Conservation (phyloP, 2,888 invertebrate species). For the Ellobium chinense region DNA sequence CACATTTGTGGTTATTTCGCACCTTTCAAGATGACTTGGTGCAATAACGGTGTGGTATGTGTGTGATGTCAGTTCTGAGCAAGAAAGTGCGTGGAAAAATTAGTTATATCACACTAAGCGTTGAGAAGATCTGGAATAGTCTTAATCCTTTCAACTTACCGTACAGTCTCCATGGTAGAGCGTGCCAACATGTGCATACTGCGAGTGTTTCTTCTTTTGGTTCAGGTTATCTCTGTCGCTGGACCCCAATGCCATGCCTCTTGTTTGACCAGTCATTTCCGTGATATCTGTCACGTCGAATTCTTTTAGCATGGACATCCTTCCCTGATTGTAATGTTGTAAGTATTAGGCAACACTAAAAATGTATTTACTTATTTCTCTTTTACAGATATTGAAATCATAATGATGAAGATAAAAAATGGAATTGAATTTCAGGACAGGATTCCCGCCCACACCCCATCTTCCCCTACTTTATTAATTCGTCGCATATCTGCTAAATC, state of each 20-base stretch:
- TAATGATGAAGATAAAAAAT: too few species aligned
- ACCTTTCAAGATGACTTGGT: too few species aligned
- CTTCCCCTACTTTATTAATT: neutral
- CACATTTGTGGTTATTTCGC: too few species aligned
- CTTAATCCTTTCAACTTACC: too few species aligned
- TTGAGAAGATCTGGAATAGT: too few species aligned
- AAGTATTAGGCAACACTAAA: neutral
- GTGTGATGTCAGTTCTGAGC: too few species aligned
- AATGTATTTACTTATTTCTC: neutral
- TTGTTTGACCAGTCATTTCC: neutral
- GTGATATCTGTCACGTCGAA: constrained; percentile 46
- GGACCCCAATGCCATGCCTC: neutral
- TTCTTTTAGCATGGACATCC: constrained; percentile 50
- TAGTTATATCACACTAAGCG: too few species aligned
- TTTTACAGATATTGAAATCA: too few species aligned
- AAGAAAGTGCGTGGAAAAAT: too few species aligned
- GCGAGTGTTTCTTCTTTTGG: neutral
- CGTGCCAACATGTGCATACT: constrained; percentile 50
- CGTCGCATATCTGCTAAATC: neutral
- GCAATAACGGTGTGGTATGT: too few species aligned
- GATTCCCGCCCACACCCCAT: neutral
- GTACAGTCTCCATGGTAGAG: constrained; percentile 48
- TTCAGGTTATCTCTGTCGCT: neutral
- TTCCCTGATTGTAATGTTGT: constrained; percentile 50
- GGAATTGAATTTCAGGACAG: neutral